These are phyloP conservation scores for Zapus hudsonius DNA, from an alignment of 2,113 vertebrate genomes.

Conservation along the genomic window DNA sequence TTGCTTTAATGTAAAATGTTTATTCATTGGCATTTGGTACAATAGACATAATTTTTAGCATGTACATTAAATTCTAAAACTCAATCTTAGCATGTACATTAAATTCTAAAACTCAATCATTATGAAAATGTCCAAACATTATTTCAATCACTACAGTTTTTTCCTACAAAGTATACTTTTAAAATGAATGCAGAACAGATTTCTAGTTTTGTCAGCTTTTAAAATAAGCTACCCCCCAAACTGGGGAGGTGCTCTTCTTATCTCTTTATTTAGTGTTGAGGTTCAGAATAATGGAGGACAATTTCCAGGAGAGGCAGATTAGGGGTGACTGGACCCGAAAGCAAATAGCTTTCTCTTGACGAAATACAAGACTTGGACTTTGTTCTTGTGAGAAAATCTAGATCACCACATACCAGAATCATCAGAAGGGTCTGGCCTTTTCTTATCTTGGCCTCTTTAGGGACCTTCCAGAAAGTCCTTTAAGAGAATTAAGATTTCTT, in stretches of 20 bases:
- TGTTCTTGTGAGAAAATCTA: too few relatives aligned
- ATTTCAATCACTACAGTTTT: slow-evolving; percentile 7
- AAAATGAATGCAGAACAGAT: background rate
- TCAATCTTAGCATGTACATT: background rate
- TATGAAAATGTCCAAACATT: background rate
- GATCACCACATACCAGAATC: too few relatives aligned
- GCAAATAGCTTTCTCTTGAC: too few relatives aligned
- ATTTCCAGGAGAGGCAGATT: background rate
- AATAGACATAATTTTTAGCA: background rate
- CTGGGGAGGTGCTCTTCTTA: too few relatives aligned
- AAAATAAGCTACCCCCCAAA: too few relatives aligned
- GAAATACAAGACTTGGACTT: too few relatives aligned
- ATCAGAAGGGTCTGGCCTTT: too few relatives aligned
- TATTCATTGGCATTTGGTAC: background rate
- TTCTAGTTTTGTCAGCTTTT: background rate
- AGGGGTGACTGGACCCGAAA: too few relatives aligned
- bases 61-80: background rate
- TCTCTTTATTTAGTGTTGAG: too few relatives aligned
- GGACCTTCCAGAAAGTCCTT: too few relatives aligned
- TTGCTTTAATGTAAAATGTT: background rate
- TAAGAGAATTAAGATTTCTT: too few relatives aligned
- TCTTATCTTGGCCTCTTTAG: too few relatives aligned
- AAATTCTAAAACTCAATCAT: background rate
- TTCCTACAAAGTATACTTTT: slow-evolving; percentile 8
- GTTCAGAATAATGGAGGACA: background rate